Conservation (phyloP, 1,140 invertebrate species). For the Elysia chlorotica region DNA sequence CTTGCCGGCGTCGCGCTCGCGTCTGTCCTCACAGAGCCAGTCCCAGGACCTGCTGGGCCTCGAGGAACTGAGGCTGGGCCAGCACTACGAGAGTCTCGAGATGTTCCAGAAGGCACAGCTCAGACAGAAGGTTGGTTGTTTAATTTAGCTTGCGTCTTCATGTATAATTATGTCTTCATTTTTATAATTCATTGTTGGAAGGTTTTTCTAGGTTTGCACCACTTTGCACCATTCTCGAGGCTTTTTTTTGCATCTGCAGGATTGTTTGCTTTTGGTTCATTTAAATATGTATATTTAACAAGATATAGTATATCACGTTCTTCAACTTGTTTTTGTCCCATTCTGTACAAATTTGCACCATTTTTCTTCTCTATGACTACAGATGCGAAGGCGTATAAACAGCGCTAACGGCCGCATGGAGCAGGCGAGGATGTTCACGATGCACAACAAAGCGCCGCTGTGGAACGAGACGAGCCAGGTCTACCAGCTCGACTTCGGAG, state of each 20-base stretch:
- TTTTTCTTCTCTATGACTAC: conserved; percentile 10
- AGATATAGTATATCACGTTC: no score
- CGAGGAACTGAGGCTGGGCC: conserved; percentile 66
- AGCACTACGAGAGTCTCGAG: conserved; percentile 86
- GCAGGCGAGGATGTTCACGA: conserved; percentile 71
- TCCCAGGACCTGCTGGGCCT: conserved; percentile 69
- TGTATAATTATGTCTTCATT: no score
- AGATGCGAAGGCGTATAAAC: conserved; percentile 36
- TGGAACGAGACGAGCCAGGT: conserved; percentile 99
- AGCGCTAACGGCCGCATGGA: conserved; percentile 26
- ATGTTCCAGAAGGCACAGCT: conserved; percentile 94
- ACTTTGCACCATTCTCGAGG: no score
- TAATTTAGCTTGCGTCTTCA: no score
- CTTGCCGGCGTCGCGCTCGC: conserved; percentile 67
- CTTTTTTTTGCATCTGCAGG: no score
- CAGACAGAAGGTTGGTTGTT: conserved; percentile 80
- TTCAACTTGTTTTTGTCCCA: no score
- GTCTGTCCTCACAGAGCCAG: conserved; percentile 90
- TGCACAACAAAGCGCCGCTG: conserved; percentile 99
- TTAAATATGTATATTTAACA: no score
- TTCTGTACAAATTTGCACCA: no score
- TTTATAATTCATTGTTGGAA: no score
- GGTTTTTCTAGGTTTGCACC: no score
- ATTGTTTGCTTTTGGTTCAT: no score
- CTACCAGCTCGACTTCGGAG: conserved; percentile 99